Percentiles rank a stretch among this genome's conserved stretches.
phyloP scores from a whole-genome alignment of 1,140 invertebrate genomes.

The Plutomurus gul region DNA sequence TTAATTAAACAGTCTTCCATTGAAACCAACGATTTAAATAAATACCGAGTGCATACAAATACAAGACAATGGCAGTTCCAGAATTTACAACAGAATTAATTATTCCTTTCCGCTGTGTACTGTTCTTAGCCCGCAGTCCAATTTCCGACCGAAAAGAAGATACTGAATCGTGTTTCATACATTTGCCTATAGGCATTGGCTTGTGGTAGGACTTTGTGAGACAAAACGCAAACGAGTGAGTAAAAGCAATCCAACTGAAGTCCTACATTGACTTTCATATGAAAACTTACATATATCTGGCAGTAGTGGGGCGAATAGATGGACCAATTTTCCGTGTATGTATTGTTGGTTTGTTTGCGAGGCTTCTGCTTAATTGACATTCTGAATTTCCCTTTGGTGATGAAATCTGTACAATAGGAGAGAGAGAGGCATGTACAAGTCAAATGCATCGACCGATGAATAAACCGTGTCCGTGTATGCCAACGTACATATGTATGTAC shows the following conservation, averaged over 20 bases:
- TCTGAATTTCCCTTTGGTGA: not conserved
- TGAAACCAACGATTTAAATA: no score
- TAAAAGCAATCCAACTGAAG: constrained; percentile 3
- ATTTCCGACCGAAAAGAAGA: no score
- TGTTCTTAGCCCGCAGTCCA: not conserved
- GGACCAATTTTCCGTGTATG: no score
- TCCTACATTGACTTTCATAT: constrained; percentile 15
- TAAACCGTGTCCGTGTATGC: no score
- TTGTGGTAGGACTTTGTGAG: not conserved
- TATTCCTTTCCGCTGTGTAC: constrained; percentile 5
- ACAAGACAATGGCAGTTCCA: not conserved
- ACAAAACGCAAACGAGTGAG: constrained; percentile 1
- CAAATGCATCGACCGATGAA: no score
- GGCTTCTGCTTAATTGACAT: constrained; percentile 19
- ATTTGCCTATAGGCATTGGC: not conserved
- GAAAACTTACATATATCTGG: not conserved
- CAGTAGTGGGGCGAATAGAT: no score
- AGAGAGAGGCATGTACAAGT: no score
- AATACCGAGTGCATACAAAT: constrained; percentile 1
- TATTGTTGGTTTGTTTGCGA: constrained; percentile 1
- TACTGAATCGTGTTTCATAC: no score
- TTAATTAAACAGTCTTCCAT: no score
- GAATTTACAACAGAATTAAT: constrained; percentile 26
- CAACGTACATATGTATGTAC: no score
- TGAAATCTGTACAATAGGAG: no score